Percentiles rank a stretch among this genome's conserved stretches.
Conservation (phyloP, 2,797 vertebrate genomes). For the Pachyuromys duprasi region DNA sequence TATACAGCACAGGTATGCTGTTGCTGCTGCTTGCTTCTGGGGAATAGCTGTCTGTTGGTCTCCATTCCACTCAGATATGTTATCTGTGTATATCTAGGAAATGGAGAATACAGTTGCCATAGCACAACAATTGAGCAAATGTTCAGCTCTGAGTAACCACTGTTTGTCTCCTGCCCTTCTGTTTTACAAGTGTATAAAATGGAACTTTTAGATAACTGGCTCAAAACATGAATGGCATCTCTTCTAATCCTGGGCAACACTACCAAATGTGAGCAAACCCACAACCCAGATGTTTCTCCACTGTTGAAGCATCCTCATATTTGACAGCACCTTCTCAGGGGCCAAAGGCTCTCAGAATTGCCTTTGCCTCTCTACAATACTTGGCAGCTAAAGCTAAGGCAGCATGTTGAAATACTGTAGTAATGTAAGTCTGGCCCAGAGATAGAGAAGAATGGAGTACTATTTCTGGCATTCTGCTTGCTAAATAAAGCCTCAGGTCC, state of each 20-base stretch:
- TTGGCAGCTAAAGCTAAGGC: conserved; percentile 84
- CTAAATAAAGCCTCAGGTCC: conserved; percentile 85
- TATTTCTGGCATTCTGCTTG: conserved; percentile 85
- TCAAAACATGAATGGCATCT: no score
- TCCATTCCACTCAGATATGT: background rate
- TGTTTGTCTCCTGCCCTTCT: background rate
- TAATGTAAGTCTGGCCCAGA: conserved; percentile 79
- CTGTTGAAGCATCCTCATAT: background rate
- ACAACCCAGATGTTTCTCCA: background rate
- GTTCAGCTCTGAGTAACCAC: background rate
- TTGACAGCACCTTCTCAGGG: background rate
- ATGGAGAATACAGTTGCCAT: background rate
- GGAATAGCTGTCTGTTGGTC: background rate
- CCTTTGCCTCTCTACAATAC: conserved; percentile 77
- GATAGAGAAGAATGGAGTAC: conserved; percentile 79
- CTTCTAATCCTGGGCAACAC: background rate
- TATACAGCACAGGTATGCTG: fast-evolving
- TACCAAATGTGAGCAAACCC: background rate
- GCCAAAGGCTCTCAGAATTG: background rate
- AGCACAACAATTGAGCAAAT: no score
- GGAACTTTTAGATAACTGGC: background rate
- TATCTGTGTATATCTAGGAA: background rate
- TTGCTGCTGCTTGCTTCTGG: background rate
- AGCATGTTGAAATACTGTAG: conserved; percentile 62
- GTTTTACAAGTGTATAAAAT: fast-evolving